phyloP scores from a whole-genome alignment of 2,888 invertebrate species.

The Sclerodermus sp. region DNA sequence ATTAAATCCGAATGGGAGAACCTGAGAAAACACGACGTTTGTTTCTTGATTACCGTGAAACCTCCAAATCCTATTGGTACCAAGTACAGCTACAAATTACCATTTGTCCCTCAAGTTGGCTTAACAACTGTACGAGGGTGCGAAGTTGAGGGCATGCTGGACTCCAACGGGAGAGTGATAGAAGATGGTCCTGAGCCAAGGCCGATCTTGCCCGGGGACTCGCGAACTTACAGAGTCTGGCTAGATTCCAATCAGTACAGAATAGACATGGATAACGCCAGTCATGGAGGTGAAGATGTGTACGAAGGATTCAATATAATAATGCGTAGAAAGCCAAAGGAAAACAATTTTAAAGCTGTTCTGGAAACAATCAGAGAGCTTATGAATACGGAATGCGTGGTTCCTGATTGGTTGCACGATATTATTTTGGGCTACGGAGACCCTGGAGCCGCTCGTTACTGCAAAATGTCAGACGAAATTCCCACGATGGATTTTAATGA shows the following conservation, averaged over 20 bases:
- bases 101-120: constrained; percentile 92
- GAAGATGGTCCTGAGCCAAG: constrained; percentile 94
- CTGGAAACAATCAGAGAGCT: constrained; percentile 96
- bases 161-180: constrained; percentile 91
- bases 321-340: constrained; percentile 97
- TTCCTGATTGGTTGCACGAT: constrained; percentile 94
- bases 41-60: constrained; percentile 90
- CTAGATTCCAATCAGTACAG: constrained; percentile 97
- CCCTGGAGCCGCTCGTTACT: constrained; percentile 95
- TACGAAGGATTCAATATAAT: constrained; percentile 95
- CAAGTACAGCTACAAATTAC: constrained; percentile 77
- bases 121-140: constrained; percentile 92
- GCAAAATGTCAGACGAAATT: constrained; percentile 87
- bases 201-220: constrained; percentile 84
- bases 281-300: constrained; percentile 81
- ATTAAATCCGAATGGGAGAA: constrained; percentile 97
- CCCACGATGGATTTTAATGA: constrained; percentile 93
- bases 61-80: constrained; percentile 86
- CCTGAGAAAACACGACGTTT: constrained; percentile 95
- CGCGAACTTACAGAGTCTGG: constrained; percentile 89
- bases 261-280: constrained; percentile 83
- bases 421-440: constrained; percentile 98
- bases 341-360: constrained; percentile 99
- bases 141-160: constrained; percentile 98
- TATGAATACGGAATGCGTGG: constrained; percentile 98